A percentile compares a stretch with the other conserved stretches of the same genome.
Evolutionary conservation across 2,113 vertebrate genomes (phyloP).

Genomic region (Hippopotamus amphibius): DNA sequence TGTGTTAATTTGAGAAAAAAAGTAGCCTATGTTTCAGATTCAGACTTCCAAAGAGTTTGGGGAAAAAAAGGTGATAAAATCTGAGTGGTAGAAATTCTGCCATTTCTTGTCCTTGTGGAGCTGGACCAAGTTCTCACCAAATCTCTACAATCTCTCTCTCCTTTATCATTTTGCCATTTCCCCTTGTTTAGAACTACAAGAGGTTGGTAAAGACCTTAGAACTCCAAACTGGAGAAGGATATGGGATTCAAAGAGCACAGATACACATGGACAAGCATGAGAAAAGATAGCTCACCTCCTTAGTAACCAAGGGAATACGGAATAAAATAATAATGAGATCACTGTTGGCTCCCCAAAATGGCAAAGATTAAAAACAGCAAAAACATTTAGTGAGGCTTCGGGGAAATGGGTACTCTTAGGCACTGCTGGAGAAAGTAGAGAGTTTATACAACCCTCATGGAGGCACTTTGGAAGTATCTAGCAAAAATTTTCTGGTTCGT

Average conservation of each 20-base stretch:
- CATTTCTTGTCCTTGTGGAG: background rate
- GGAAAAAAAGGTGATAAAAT: slow-evolving; percentile 35
- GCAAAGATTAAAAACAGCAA: slow-evolving; percentile 1
- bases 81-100: slow-evolving; percentile 40
- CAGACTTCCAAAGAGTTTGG: slow-evolving; percentile 60
- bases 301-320: background rate
- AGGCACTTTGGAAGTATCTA: background rate
- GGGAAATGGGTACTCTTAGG: background rate
- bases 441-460: background rate
- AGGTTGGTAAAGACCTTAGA: background rate
- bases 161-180: background rate
- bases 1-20: background rate
- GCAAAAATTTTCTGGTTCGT: background rate
- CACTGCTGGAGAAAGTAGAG: background rate
- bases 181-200: background rate
- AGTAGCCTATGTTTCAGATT: slow-evolving; percentile 68
- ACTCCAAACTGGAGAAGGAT: background rate
- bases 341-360: background rate
- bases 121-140: background rate
- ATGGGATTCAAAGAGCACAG: background rate
- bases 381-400: background rate
- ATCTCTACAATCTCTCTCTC: background rate
- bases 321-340: slow-evolving; percentile 49
- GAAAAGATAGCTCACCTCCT: slow-evolving; percentile 45
- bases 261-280: slow-evolving; percentile 9